Evolutionary conservation across 1,140 invertebrate species (phyloP), one percentile per base, ranked within the genome.

Genomic region (Drosophila sucinea): DNA sequence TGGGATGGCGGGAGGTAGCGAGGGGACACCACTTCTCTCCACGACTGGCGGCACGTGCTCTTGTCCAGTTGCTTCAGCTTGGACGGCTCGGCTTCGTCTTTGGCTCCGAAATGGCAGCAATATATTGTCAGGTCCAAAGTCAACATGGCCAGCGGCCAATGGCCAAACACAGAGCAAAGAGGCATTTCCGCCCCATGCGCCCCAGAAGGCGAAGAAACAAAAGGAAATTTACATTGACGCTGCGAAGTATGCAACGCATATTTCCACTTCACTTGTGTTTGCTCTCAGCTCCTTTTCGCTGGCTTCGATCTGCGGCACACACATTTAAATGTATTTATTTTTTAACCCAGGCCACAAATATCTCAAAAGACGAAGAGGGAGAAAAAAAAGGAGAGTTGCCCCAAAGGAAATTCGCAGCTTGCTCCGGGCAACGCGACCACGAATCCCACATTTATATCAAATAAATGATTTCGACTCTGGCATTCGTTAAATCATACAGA

Each of bases 221-320:
- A 38, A 5, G 69, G 41, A 74, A 83, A 87, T 87, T 77, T 87
- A 83, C 83, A 89, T 87, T 87, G 83, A 65, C 76, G 76, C 70
- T 87, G 70, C 47, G 83, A 80, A 87, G 80, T 80, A 89, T 84
- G 77, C 84, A 77, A 87, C 77, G 83, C 83, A 87, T 87, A 82
- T 87, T 86, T 86, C 77, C 73, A 86, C 79, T 87, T 76, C 84
- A 70, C 66, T 80, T 87, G 73, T 87, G 77, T 87, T 87, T 87
- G 77, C 61, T 68, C 65, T 71, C 44, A 27, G 7, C 44, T 17
- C 17, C 10, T 51, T 27, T 51, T 25, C 7, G 25, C 44, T 51
- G 23, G 23, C 44, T 51, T 7, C 23, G 44, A 51, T 77, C 67
- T 67, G 67, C 40, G 67, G 54, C 76, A 58, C 63, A 76, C 73